Base-by-base conservation (phyloP, 2,797 vertebrate species). In the Malurus leucopterus region DNA sequence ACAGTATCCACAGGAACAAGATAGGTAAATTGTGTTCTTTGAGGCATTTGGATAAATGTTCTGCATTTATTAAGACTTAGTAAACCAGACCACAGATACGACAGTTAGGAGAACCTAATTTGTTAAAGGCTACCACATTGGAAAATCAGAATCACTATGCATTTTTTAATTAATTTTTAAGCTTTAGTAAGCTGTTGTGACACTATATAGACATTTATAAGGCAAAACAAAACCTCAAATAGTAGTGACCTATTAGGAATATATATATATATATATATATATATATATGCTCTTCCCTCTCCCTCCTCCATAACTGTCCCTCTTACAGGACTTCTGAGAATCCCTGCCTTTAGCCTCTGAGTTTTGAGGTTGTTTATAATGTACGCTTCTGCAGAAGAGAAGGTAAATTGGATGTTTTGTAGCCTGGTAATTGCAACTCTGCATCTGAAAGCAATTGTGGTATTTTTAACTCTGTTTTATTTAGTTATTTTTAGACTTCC, bases 401-500 rank as follows among this genome's bases (percentile, higher is more conserved):
- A 78, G 43, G 54, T 22, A 92, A 73, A 76, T 65, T 64, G 74
- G 62, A 84, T 82, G 50, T 68, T 89, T 70, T 71, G 62, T 58
- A 82, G 88, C 68, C 76, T 84, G 62, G 49, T 93, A 91, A 92
- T 89, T 86, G 84, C 32, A 6, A 58, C 47, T 89, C 64, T 90
- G 63, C 90, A 85, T 88, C 89, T 91, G 88, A 93, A 93, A 87
- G 63, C 86, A 78, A 24, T 90, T 59, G 57, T 68, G 79, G 62
- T 94, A 92, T 92, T 92, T 95, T 94, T 91, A 71, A 68, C 68
- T 80, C 76, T 49, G 54, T 32, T 90, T 92, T 71, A 53, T 84
- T 84, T 62, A 58, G 89, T 61, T 93, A 93, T 89, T 95, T 93
- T 93, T 93, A 94, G 93, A 84, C 75, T 93, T 95, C 93, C 85